Base-by-base conservation (phyloP, 2,113 vertebrate genomes). In the Pithys albifrons region DNA sequence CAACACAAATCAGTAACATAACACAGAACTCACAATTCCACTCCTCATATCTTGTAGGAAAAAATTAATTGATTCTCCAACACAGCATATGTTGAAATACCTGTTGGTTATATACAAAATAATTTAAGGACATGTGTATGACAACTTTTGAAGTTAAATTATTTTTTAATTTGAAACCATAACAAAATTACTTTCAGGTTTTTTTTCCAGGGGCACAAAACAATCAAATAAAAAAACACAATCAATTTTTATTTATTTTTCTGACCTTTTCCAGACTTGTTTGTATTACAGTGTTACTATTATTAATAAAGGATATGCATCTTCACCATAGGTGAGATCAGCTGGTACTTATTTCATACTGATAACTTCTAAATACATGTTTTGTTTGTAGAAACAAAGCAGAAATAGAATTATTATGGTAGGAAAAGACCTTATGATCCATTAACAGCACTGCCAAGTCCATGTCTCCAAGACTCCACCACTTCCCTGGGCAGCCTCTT, bases 11-110 rank as follows among this genome's bases (percentile, higher is more conserved):
- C 9, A 15, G 6, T 33, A 76, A 31, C 3, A 15, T 3, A 59
- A 39, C 27, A 52, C 2, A 69, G 49, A 54, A 37, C 0, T 43
- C 8, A 71, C 10, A 49, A 58, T 12, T 78, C 31, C 22, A 37
- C 19, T 71, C 31, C 10, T 6, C 1, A 0, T 17, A 39, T 14
- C n/a, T 37, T 19, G 9, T 3, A 57, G 4, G 37, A 52, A 90
- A 25, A 72, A 52, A 28, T 28, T 52, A 54, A 76, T 31, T 65
- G 51, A 28, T 58, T 67, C 31, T 72, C 19, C 22, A 75, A 27
- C 22, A 49, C 1, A 79, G 27, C 14, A 5, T 12, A 9, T 39
- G 76, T 9, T 51, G 7, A 43, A 39, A 55, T 48, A 67, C 4
- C 19, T 59, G 5, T 15, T 49, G 17, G 57, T 58, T 49, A 58